A percentile compares a stretch with the other conserved stretches of the same genome.
Conservation (phyloP, 2,113 vertebrate genomes). For the Ramphastos sulfuratus region DNA sequence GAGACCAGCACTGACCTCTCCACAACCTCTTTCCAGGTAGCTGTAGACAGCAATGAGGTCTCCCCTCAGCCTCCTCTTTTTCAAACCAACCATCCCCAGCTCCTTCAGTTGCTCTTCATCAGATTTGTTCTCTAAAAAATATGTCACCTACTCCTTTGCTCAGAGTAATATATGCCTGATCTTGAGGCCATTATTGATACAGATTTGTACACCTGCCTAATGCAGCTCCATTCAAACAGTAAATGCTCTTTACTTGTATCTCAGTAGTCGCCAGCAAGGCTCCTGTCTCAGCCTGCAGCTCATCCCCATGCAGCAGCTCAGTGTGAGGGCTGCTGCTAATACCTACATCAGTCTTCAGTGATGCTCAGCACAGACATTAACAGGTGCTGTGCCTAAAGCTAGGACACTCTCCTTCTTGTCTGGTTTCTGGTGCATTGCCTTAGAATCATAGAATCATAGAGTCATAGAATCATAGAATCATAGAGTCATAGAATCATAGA, state of each 20-base stretch:
- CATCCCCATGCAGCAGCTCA: not conserved
- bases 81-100: too few species aligned
- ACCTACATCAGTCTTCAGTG: accelerated
- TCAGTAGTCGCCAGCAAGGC: not conserved
- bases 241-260: not conserved
- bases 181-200: not conserved
- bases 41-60: too few species aligned
- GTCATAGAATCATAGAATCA: too few species aligned
- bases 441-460: not conserved
- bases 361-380: not conserved
- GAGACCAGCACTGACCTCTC: too few species aligned
- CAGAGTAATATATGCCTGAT: not conserved
- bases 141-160: not conserved
- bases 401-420: not conserved
- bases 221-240: not conserved
- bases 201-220: not conserved
- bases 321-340: accelerated
- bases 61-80: too few species aligned
- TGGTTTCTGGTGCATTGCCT: accelerated
- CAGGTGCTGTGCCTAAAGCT: not conserved
- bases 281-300: not conserved
- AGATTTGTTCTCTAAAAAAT: too few species aligned
- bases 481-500: too few species aligned
- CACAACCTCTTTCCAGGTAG: too few species aligned
- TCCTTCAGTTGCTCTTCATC: too few species aligned